phyloP scores from a whole-genome alignment of 2,797 vertebrate species.

The Smutsia temminckii region DNA sequence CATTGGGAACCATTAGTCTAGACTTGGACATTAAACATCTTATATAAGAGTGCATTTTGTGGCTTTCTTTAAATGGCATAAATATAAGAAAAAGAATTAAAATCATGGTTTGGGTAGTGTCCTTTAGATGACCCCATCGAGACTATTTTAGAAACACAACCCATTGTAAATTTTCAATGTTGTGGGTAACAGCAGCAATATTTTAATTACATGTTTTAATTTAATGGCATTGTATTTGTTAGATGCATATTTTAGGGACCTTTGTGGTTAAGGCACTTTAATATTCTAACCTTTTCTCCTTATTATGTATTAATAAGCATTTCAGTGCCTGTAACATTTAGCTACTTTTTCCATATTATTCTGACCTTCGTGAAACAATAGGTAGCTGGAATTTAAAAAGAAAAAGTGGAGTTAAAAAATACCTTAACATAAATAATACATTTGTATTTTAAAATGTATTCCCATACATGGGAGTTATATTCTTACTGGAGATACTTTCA shows the following conservation, averaged over 20 bases:
- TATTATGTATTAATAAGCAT: conserved; percentile 33
- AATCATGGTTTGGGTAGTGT: background rate
- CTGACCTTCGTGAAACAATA: conserved; percentile 48
- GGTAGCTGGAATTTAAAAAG: conserved; percentile 37
- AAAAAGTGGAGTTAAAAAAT: background rate
- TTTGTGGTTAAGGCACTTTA: conserved; percentile 2
- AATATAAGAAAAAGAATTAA: background rate
- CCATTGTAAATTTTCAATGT: conserved; percentile 35
- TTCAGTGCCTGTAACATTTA: conserved; percentile 13
- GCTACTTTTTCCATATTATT: conserved; percentile 22
- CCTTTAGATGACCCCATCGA: background rate
- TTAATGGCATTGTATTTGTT: conserved; percentile 13
- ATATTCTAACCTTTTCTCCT: background rate
- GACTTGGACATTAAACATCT: background rate
- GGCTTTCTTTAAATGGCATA: background rate
- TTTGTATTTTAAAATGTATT: background rate
- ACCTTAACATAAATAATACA: conserved; percentile 31
- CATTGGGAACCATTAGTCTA: background rate
- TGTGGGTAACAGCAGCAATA: background rate
- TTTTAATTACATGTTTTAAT: conserved; percentile 53
- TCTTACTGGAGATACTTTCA: conserved; percentile 16
- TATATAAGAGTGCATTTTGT: background rate
- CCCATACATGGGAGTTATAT: background rate
- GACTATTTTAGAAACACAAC: background rate
- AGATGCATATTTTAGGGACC: background rate